Base-by-base conservation (phyloP, 2,888 invertebrate species). In the Metalampra italica region DNA sequence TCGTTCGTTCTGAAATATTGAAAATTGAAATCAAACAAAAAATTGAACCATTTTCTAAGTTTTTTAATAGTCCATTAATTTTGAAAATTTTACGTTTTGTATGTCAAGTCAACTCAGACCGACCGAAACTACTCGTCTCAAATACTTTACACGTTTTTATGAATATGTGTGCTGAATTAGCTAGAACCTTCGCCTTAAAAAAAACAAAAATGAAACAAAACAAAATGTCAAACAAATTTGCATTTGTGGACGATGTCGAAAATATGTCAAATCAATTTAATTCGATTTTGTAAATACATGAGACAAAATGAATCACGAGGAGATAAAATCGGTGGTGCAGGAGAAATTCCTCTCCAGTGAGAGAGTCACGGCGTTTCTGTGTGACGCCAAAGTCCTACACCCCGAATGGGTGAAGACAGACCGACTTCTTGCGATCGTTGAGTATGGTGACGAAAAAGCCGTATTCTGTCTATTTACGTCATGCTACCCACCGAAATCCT, bases 401-500 rank as follows among this genome's bases (percentile, higher is more conserved):
- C 79, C 89, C 46, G 86, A 90, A 60, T 84, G 83, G 81, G 76
- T 84, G 34, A 84, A 84, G 61, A 86, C 78, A 59, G 89, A 90
- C 61, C 74, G 90, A 56, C 73, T 90, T 46, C 60, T 90, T 50
- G 83, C 86, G 29, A 84, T 90, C 47, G 89, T 90, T 15, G 87
- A 90, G 62, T 87, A 84, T 64, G 87, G 86, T 54, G 88, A 88
- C 54, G 90, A 90, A 75, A 90, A 89, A 64, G 89, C 89, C 47
- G 85, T 90, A 46, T 89, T 90, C 68, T 87, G 88, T 71, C 79
- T 89, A 60, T 83, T 79, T 62, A 82, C 88, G 47, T 86, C 93
- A 49, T 91, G 91, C 66, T 90, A 87, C 64, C 93, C 94, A 60
- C 94, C 95, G 14, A 92, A 91, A 71, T 92, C 92, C 49, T 93